Percentiles rank a stretch among this genome's conserved stretches.
These are phyloP conservation scores for Brachyptera putata DNA, from an alignment of 2,888 invertebrate genomes.

Conservation along the genomic window DNA sequence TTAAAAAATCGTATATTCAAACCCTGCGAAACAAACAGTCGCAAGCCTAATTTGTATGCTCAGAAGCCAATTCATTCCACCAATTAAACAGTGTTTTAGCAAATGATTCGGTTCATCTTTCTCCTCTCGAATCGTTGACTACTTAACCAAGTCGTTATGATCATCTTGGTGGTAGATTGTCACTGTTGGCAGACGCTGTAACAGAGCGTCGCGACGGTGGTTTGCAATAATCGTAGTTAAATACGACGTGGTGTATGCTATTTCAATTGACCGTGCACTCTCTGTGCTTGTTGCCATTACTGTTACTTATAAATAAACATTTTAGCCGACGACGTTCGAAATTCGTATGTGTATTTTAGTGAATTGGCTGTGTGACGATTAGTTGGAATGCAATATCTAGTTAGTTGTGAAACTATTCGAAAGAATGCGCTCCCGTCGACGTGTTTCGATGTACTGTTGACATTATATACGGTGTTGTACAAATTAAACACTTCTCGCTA, in stretches of 20 bases:
- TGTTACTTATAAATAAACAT: not conserved
- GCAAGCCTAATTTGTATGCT: too few species aligned
- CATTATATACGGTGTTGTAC: too few species aligned
- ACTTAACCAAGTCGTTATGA: slow-evolving; percentile 1
- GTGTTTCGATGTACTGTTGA: too few species aligned
- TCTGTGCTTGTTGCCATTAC: not conserved
- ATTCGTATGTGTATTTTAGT: slow-evolving; percentile 15
- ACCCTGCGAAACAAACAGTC: too few species aligned
- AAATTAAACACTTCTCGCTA: too few species aligned
- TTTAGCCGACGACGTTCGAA: too few species aligned
- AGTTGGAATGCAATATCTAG: not conserved
- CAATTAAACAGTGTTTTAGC: too few species aligned
- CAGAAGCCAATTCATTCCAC: too few species aligned
- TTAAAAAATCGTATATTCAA: too few species aligned
- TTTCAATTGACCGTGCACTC: slow-evolving; percentile 13
- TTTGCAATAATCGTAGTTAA: not conserved
- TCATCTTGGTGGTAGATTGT: not conserved
- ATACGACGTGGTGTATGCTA: slow-evolving; percentile 1
- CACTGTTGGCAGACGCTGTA: not conserved
- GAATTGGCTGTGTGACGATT: slow-evolving; percentile 1
- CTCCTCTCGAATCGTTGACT: not conserved
- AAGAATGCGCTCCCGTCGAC: too few species aligned
- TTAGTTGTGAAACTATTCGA: not conserved
- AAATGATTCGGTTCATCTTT: too few species aligned
- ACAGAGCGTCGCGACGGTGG: not conserved